These are phyloP conservation scores for Philereme vetulata DNA, from an alignment of 2,888 invertebrate species.

Conservation along the genomic window DNA sequence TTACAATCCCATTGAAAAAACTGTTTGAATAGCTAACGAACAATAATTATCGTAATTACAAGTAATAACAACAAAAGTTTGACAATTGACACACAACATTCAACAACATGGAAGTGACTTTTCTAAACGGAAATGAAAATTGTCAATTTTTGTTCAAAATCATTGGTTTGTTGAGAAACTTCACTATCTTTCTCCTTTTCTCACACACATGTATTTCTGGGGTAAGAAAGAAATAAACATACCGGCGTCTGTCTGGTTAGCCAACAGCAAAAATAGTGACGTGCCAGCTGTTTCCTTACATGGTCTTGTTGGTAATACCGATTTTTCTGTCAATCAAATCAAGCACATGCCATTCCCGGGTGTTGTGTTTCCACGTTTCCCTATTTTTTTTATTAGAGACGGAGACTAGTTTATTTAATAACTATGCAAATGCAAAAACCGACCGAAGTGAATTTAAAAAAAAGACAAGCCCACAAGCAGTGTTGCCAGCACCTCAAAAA, in stretches of 20 bases:
- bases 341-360: too few species aligned
- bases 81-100: conserved; percentile 45
- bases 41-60: conserved; percentile 58
- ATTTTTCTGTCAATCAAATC: neutral
- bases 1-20: conserved; percentile 66
- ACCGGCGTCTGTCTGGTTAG: conserved; percentile 48
- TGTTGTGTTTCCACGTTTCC: too few species aligned
- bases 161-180: neutral
- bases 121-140: conserved; percentile 45
- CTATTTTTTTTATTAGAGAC: too few species aligned
- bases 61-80: conserved; percentile 79
- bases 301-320: neutral
- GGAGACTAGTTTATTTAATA: too few species aligned
- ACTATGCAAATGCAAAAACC: too few species aligned
- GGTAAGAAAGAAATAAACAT: conserved; percentile 43
- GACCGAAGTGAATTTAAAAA: too few species aligned
- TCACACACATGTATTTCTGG: neutral
- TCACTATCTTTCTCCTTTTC: conserved; percentile 8
- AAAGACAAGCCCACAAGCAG: too few species aligned
- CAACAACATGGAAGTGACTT: conserved; percentile 59
- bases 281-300: conserved; percentile 54
- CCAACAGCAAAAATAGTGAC: conserved; percentile 45
- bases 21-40: conserved; percentile 48
- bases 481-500: too few species aligned
- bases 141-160: conserved; percentile 12